These are phyloP conservation scores for Actinemys pallida DNA, from an alignment of 2,113 vertebrate genomes.

Conservation along the genomic window DNA sequence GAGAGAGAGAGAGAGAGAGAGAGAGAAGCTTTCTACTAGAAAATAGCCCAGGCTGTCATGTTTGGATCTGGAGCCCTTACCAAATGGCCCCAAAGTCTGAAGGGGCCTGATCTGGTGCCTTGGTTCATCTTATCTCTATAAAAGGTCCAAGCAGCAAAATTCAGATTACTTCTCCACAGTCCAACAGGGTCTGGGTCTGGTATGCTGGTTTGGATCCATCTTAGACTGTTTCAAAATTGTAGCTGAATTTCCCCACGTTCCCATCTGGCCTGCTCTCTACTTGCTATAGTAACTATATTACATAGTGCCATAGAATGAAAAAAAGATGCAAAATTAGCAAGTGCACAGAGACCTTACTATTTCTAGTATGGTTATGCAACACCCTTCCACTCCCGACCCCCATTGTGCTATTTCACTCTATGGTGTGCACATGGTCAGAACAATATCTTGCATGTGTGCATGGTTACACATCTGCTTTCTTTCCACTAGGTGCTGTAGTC, in stretches of 20 bases:
- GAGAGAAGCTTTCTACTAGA: background rate
- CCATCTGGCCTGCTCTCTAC: rapidly evolving
- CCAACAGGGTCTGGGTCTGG: background rate
- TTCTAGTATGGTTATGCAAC: background rate
- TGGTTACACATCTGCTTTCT: conserved; percentile 46
- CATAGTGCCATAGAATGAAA: background rate
- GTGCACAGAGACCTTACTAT: background rate
- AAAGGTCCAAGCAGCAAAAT: background rate
- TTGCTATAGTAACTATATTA: background rate
- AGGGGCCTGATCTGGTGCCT: background rate
- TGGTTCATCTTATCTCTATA: background rate
- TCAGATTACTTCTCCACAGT: background rate
- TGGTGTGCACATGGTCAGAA: background rate
- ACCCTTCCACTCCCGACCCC: background rate
- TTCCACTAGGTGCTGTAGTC: conserved; percentile 23
- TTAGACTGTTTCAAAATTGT: background rate
- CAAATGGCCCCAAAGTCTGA: background rate
- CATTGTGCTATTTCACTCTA: background rate
- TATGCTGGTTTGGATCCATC: background rate
- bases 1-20: too few species aligned
- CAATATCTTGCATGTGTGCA: background rate
- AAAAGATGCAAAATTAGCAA: background rate
- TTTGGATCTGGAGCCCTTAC: background rate
- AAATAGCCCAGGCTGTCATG: background rate
- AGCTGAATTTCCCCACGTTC: background rate